These are phyloP conservation scores for Melanaphis sacchari DNA, from an alignment of 1,140 invertebrate genomes.

Conservation along the genomic window DNA sequence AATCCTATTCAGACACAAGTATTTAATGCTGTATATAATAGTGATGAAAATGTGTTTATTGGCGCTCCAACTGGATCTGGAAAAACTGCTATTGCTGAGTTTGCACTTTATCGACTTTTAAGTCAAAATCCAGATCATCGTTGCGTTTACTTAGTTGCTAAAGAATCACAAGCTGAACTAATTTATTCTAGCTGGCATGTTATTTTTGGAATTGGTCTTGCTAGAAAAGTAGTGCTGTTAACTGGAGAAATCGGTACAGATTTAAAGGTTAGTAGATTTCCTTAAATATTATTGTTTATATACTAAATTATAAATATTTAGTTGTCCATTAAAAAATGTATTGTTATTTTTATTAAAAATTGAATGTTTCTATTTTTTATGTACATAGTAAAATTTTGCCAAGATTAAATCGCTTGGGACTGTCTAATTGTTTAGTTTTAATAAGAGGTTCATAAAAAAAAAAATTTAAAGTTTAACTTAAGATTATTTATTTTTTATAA, in stretches of 20 bases:
- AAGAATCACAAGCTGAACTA: slow-evolving; percentile 90
- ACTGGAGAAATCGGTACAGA: slow-evolving; percentile 98
- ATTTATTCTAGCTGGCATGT: slow-evolving; percentile 90
- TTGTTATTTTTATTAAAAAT: no score
- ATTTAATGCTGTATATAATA: slow-evolving; percentile 98
- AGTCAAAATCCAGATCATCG: slow-evolving; percentile 75
- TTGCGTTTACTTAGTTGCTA: slow-evolving; percentile 93
- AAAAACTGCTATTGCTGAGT: slow-evolving; percentile 96
- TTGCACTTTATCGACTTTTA: slow-evolving; percentile 91
- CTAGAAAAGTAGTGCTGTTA: slow-evolving; percentile 89
- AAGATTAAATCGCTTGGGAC: no score
- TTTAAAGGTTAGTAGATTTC: slow-evolving; percentile 75
- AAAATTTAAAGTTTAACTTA: no score
- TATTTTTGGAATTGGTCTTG: slow-evolving; percentile 83
- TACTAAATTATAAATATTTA: background rate
- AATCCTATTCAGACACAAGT: slow-evolving; percentile 99
- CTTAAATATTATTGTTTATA: background rate
- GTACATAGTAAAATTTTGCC: no score
- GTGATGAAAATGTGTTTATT: slow-evolving; percentile 98
- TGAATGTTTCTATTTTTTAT: background rate
- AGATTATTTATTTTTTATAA: no score
- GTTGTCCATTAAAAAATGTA: no score
- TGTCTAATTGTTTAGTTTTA: no score
- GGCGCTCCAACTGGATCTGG: slow-evolving; percentile 97
- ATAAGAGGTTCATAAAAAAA: no score